Conservation (phyloP, 2,113 vertebrate species). For the Sylvia atricapilla region DNA sequence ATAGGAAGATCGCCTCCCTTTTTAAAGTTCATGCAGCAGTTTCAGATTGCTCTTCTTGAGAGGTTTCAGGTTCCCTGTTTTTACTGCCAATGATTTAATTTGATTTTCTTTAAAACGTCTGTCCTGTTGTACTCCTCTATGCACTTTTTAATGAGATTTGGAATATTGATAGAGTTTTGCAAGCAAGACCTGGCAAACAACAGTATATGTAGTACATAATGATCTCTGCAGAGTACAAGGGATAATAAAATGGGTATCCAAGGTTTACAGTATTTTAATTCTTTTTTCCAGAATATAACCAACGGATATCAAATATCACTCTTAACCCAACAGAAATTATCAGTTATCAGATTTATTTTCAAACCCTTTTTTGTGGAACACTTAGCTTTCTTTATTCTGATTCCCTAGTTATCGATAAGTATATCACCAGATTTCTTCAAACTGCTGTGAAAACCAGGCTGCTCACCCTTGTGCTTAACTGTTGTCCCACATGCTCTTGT, state of each 20-base stretch:
- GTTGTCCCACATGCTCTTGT: neutral
- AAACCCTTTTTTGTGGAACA: neutral
- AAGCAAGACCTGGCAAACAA: conserved; percentile 3
- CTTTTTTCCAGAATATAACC: neutral
- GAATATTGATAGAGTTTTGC: conserved; percentile 16
- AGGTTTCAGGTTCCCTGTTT: neutral
- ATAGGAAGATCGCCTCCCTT: neutral
- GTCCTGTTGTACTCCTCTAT: neutral
- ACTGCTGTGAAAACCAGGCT: neutral
- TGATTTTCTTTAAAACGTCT: neutral
- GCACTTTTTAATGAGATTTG: conserved; percentile 15
- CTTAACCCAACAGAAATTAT: neutral
- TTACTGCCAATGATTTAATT: conserved; percentile 5
- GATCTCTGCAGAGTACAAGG: neutral
- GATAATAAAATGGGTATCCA: neutral
- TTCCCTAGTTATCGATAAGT: neutral
- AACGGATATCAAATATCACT: neutral
- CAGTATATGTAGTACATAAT: neutral
- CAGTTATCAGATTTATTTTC: neutral
- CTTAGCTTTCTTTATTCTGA: neutral
- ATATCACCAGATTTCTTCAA: neutral
- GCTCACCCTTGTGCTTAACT: neutral
- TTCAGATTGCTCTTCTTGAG: neutral
- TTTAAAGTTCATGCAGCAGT: neutral
- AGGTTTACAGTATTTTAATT: neutral